Percentiles rank a stretch among this genome's conserved stretches.
phyloP scores from a whole-genome alignment of 92 coral and sea anemone species.

The Hydrozoanthus gracilis region DNA sequence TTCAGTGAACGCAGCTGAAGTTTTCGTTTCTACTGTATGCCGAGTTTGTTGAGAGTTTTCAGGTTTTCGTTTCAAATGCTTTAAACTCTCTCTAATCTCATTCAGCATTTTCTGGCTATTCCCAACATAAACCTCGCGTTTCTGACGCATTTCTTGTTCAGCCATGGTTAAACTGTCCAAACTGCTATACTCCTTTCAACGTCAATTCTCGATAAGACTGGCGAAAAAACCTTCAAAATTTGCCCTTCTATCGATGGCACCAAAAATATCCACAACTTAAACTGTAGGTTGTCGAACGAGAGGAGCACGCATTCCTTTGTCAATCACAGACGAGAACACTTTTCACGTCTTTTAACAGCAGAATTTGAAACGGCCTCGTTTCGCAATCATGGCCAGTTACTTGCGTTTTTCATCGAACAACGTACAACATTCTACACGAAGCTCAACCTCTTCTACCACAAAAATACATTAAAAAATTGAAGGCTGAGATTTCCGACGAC shows the following conservation, averaged over 20 bases:
- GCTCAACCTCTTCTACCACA: conserved; percentile 19
- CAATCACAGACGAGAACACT: conserved; percentile 29
- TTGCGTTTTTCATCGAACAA: conserved; percentile 6
- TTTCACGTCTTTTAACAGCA: conserved; percentile 49
- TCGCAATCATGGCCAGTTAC: conserved; percentile 29
- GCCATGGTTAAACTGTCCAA: conserved; percentile 39
- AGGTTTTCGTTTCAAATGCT: conserved; percentile 82
- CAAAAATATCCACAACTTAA: conserved; percentile 36
- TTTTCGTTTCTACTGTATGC: conserved; percentile 45
- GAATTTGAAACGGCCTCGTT: conserved; percentile 10
- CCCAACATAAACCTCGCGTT: conserved; percentile 72
- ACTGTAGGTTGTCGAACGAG: conserved; percentile 19
- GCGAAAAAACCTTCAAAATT: background rate
- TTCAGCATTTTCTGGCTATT: conserved; percentile 91
- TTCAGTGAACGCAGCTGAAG: conserved; percentile 50
- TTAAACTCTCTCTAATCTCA: conserved; percentile 88
- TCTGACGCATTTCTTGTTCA: conserved; percentile 45
- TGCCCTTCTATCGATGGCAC: background rate
- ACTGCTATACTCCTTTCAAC: background rate
- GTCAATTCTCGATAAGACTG: background rate
- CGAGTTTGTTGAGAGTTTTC: conserved; percentile 43
- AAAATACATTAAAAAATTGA: conserved; percentile 25
- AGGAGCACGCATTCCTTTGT: conserved; percentile 42
- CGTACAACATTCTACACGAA: conserved; percentile 7
- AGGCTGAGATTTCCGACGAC: conserved; percentile 34